phyloP scores from a whole-genome alignment of 2,888 invertebrate species.

The Alsophila aescularia region DNA sequence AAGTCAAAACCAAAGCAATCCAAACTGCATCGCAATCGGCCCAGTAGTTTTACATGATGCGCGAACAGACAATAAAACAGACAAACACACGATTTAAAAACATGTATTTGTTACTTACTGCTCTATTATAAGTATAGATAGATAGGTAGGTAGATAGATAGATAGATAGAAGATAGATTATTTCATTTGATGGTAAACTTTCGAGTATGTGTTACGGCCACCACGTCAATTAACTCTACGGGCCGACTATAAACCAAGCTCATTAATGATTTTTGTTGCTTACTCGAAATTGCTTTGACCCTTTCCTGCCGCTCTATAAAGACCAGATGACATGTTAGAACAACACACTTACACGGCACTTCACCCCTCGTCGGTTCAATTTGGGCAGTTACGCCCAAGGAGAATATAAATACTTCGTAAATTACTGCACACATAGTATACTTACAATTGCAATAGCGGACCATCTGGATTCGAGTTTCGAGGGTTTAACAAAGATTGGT shows the following conservation, averaged over 20 bases:
- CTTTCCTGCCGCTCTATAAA: conserved; percentile 1
- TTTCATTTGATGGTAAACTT: no score
- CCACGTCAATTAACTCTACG: background rate
- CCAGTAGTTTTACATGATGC: no score
- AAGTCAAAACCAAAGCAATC: no score
- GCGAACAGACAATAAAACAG: no score
- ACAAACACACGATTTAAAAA: no score
- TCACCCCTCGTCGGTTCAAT: conserved; percentile 1
- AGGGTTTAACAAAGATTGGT: background rate
- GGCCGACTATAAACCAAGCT: background rate
- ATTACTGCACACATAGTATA: background rate
- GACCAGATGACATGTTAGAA: background rate
- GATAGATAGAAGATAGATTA: no score
- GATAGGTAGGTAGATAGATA: no score
- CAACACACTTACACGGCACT: background rate
- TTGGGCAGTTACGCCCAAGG: background rate
- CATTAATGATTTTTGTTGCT: background rate
- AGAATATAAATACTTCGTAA: no score
- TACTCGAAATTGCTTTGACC: background rate
- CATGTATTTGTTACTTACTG: no score
- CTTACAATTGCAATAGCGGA: background rate
- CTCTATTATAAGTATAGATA: no score
- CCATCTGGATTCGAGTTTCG: background rate
- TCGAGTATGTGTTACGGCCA: no score
- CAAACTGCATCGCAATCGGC: no score